phyloP scores from a whole-genome alignment of 2,888 invertebrate species.

The Scrobipalpa costella region DNA sequence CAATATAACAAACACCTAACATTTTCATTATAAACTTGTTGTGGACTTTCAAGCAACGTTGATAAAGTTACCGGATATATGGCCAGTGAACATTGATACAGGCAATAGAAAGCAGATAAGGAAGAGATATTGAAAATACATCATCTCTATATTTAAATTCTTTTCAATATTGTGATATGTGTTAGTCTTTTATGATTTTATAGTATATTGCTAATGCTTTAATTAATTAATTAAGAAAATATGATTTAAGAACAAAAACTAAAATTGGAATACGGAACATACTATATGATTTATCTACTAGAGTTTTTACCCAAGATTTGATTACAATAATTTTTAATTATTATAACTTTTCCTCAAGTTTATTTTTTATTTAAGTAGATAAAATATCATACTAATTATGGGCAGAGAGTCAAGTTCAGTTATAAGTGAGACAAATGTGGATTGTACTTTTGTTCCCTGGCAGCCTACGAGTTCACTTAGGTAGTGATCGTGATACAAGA shows the following conservation, averaged over 20 bases:
- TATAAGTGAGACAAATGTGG: no score
- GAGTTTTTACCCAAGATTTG: no score
- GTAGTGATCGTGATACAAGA: neutral
- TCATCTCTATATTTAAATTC: constrained; percentile 2
- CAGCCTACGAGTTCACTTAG: no score
- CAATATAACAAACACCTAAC: constrained; percentile 35
- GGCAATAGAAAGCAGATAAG: constrained; percentile 9
- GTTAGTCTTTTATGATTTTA: neutral
- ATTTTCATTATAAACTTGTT: constrained; percentile 20
- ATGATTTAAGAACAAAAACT: neutral
- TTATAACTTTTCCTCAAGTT: no score
- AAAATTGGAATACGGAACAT: no score
- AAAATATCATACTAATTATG: no score
- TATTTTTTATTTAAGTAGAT: no score
- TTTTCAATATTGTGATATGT: neutral
- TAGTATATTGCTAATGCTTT: neutral
- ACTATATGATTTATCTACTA: no score
- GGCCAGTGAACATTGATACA: neutral
- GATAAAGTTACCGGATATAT: constrained; percentile 18
- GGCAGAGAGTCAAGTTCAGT: no score
- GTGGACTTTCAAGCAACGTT: constrained; percentile 4
- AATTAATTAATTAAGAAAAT: neutral
- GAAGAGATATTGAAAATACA: constrained; percentile 1
- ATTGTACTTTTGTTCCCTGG: no score
- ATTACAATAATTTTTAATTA: no score